Conservation (phyloP, 2,888 invertebrate species). For the Scaeva pyrastri region DNA sequence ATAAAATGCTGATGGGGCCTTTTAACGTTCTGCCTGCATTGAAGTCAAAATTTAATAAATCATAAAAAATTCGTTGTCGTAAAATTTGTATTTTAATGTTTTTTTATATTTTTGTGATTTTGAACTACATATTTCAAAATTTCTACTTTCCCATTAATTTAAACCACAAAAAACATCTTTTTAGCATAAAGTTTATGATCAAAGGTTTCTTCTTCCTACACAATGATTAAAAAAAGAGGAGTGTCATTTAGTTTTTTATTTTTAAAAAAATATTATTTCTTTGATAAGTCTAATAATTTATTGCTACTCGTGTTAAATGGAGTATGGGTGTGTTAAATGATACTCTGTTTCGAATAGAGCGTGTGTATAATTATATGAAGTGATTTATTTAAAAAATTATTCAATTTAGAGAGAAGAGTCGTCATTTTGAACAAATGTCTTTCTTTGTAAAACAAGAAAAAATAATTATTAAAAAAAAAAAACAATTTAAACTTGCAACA, state of each 20-base stretch:
- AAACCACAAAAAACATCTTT: slow-evolving; percentile 1
- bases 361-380: not conserved
- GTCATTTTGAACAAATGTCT: slow-evolving; percentile 1
- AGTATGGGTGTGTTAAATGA: not conserved
- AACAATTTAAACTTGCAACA: slow-evolving; percentile 43
- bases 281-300: slow-evolving; percentile 16
- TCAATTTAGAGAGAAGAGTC: slow-evolving; percentile 14
- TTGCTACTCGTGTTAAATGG: slow-evolving; percentile 16
- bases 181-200: not conserved
- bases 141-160: no score
- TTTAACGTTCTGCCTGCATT: no score
- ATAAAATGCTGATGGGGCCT: no score
- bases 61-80: not conserved
- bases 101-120: not conserved
- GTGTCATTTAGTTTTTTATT: not conserved
- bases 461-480: not conserved
- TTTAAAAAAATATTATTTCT: slow-evolving; percentile 1
- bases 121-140: not conserved
- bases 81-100: not conserved
- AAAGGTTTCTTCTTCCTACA: slow-evolving; percentile 9
- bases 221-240: not conserved
- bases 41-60: not conserved
- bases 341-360: not conserved
- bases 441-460: no score
- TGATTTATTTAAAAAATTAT: slow-evolving; percentile 32